Evolutionary conservation across 2,888 invertebrate genomes (phyloP).

Genomic region (Branchellion lobata): DNA sequence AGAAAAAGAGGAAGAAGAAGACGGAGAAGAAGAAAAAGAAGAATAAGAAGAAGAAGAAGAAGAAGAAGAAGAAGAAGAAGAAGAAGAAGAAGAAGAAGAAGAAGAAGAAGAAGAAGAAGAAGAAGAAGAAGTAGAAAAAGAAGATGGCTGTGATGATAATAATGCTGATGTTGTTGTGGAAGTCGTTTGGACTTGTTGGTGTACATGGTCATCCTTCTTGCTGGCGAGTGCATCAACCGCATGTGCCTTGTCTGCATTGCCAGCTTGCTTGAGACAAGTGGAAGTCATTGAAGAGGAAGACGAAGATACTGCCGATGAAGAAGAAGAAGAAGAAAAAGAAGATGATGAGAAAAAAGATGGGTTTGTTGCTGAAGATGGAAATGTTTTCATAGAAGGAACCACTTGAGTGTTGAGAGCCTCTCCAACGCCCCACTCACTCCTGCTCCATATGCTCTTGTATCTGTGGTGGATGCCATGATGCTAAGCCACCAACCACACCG

Average conservation of each 20-base stretch:
- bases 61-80: background rate
- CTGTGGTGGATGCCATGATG: too few species aligned
- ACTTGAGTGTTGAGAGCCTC: conserved; percentile 1
- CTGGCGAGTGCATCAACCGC: too few species aligned
- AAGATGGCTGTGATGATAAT: background rate
- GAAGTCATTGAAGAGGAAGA: background rate
- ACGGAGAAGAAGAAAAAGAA: background rate
- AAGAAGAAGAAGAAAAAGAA: background rate
- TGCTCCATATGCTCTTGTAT: conserved; percentile 28
- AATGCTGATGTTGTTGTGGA: background rate
- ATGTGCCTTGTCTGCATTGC: too few species aligned
- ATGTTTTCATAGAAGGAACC: conserved; percentile 26
- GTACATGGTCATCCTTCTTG: background rate
- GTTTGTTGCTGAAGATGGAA: background rate
- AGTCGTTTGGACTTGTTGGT: background rate
- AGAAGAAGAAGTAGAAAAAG: background rate
- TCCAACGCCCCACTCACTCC: conserved; percentile 8
- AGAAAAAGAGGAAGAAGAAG: background rate
- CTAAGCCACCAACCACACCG: background rate
- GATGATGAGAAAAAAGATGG: conserved; percentile 17
- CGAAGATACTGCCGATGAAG: background rate
- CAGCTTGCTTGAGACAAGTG: too few species aligned
- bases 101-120: background rate
- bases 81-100: background rate
- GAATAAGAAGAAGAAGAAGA: background rate